phyloP scores from a whole-genome alignment of 2,113 vertebrate species.

The Progne subis region DNA sequence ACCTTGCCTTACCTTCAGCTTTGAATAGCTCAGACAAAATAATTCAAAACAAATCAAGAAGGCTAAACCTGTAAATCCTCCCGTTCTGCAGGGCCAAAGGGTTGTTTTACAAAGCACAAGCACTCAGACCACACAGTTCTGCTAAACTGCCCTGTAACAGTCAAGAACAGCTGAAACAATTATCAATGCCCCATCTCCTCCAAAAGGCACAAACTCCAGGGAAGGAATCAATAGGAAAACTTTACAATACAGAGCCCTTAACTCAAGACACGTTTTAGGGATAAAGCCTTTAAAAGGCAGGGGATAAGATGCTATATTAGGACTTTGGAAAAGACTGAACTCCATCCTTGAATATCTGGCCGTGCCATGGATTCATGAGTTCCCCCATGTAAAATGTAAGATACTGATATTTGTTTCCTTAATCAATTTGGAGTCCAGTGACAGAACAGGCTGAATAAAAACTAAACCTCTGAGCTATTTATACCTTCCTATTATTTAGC shows the following conservation, averaged over 20 bases:
- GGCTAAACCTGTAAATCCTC: slow-evolving; percentile 33
- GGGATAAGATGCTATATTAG: not conserved
- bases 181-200: slow-evolving; percentile 28
- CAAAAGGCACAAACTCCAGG: slow-evolving; percentile 4
- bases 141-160: not conserved
- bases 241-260: not conserved
- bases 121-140: not conserved
- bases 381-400: rapidly evolving
- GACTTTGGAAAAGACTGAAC: not conserved
- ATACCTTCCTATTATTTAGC: not conserved
- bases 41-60: slow-evolving; percentile 9
- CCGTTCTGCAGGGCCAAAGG: not conserved
- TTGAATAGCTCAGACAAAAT: not conserved
- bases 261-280: not conserved
- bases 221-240: slow-evolving; percentile 25
- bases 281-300: slow-evolving; percentile 20
- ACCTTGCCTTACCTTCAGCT: not conserved
- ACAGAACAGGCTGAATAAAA: not conserved
- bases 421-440: not conserved
- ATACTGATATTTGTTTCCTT: not conserved
- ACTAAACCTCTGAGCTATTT: not conserved
- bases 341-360: not conserved
- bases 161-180: slow-evolving; percentile 24
- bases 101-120: slow-evolving; percentile 18
- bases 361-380: rapidly evolving